A percentile compares a stretch with the other conserved stretches of the same genome.
phyloP scores from a whole-genome alignment of 2,113 vertebrate species.

The Phylloscopus whistleri region DNA sequence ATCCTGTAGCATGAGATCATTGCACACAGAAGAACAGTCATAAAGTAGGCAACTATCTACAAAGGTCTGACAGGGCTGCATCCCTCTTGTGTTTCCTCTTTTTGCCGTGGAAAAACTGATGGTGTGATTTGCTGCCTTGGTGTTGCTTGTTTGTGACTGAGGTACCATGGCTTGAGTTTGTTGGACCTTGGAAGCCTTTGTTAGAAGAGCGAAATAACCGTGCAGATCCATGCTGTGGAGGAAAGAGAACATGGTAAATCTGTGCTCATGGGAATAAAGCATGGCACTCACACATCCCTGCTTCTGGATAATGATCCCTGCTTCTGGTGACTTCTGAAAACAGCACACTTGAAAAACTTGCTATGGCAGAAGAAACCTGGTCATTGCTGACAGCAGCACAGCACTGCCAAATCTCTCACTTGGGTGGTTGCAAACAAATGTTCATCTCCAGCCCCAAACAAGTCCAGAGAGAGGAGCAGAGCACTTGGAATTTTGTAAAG shows the following conservation, averaged over 20 bases:
- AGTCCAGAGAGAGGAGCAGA: neutral
- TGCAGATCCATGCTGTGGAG: slow-evolving; percentile 74
- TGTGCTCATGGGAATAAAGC: fast-evolving
- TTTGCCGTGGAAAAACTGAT: slow-evolving; percentile 88
- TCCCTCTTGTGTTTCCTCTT: slow-evolving; percentile 96
- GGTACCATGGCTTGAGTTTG: slow-evolving; percentile 79
- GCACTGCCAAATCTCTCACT: fast-evolving
- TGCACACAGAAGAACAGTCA: slow-evolving; percentile 75
- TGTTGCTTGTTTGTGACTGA: slow-evolving; percentile 84
- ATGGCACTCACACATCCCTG: neutral
- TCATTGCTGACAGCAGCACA: neutral
- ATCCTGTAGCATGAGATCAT: slow-evolving; percentile 73
- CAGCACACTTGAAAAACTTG: neutral
- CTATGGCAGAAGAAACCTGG: neutral
- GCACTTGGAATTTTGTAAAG: neutral
- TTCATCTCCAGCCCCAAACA: neutral
- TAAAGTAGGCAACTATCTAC: slow-evolving; percentile 84
- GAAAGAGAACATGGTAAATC: neutral
- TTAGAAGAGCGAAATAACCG: slow-evolving; percentile 84
- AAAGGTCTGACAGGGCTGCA: slow-evolving; percentile 85
- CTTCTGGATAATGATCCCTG: fast-evolving
- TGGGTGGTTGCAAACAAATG: neutral
- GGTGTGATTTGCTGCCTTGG: slow-evolving; percentile 86
- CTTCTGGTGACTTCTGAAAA: fast-evolving
- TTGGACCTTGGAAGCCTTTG: slow-evolving; percentile 86